phyloP scores from a whole-genome alignment of 2,113 vertebrate species.

The Promerops cafer region DNA sequence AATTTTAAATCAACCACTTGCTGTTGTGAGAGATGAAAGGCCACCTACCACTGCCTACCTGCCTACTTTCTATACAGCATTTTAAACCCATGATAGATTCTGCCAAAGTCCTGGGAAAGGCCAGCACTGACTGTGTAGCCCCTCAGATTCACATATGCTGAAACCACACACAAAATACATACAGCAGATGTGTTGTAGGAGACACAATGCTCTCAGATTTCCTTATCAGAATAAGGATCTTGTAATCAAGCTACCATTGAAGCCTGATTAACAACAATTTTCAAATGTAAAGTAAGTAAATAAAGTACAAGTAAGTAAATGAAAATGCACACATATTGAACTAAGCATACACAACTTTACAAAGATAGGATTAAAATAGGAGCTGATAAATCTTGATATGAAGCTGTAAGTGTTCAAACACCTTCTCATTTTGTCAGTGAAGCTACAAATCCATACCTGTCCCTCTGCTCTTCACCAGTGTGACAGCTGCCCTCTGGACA shows the following conservation, averaged over 20 bases:
- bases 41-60: neutral
- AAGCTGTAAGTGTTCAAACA: neutral
- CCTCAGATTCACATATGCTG: neutral
- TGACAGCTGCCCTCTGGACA: neutral
- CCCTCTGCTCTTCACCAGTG: fast-evolving
- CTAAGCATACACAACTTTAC: neutral
- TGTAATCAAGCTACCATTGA: neutral
- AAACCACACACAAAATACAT: neutral
- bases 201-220: neutral
- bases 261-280: neutral
- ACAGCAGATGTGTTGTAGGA: neutral
- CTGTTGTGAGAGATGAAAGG: neutral
- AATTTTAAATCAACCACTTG: conserved; percentile 10
- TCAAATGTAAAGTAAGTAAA: neutral
- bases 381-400: neutral
- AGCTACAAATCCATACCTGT: neutral
- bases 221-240: neutral
- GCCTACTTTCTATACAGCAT: neutral
- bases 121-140: neutral
- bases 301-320: neutral
- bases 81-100: neutral
- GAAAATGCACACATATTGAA: neutral
- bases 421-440: neutral
- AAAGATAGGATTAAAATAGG: neutral
- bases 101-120: neutral